Conservation (phyloP, 1,140 invertebrate genomes). For the Cydia splendana region DNA sequence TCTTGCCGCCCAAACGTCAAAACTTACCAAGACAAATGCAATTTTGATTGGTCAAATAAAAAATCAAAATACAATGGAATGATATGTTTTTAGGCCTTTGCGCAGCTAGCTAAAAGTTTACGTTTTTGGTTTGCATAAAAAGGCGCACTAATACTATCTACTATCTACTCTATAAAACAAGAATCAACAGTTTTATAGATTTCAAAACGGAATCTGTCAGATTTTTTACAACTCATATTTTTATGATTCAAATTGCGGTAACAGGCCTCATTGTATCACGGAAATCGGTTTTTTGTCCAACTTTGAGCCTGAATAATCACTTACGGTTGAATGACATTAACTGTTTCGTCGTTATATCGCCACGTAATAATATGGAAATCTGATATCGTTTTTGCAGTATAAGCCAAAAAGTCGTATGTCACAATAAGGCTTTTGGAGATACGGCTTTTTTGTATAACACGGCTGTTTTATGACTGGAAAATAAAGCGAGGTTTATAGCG, state of each 20-base stretch:
- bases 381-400: conserved; percentile 37
- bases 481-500: conserved; percentile 42
- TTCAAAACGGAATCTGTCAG: neutral
- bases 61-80: too few relatives aligned
- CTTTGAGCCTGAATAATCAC: conserved; percentile 34
- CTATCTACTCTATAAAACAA: neutral
- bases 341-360: conserved; percentile 41
- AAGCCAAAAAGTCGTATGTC: neutral
- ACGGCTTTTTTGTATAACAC: neutral
- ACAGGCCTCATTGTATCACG: neutral
- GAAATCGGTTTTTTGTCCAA: conserved; percentile 3
- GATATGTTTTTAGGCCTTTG: too few relatives aligned
- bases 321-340: conserved; percentile 45
- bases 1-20: too few relatives aligned
- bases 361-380: conserved; percentile 51
- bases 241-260: conserved; percentile 3
- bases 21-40: too few relatives aligned
- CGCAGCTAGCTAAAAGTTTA: too few relatives aligned
- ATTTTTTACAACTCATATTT: conserved; percentile 5
- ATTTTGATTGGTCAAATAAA: too few relatives aligned
- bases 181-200: neutral
- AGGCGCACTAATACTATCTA: neutral
- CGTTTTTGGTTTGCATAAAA: too few relatives aligned
- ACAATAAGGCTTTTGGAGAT: neutral
- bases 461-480: conserved; percentile 37